Evolutionary conservation across 2,888 invertebrate species (phyloP).

Genomic region (Yponomeuta cagnagella): DNA sequence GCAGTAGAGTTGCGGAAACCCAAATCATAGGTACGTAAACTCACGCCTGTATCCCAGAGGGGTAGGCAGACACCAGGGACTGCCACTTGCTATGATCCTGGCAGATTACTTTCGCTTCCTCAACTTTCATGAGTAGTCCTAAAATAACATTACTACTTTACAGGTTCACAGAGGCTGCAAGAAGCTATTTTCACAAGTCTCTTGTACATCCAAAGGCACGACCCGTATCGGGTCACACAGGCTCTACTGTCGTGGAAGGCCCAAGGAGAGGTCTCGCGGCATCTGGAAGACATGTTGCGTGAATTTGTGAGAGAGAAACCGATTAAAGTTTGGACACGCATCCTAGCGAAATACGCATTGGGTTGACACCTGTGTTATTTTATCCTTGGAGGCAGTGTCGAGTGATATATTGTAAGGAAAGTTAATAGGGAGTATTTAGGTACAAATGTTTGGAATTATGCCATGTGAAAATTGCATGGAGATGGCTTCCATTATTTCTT

Average conservation of each 20-base stretch:
- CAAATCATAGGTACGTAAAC: no score
- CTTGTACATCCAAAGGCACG: constrained; percentile 48
- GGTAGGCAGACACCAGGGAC: no score
- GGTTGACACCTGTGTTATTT: constrained; percentile 21
- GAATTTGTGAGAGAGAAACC: constrained; percentile 47
- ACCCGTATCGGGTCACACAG: constrained; percentile 36
- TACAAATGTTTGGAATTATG: no score
- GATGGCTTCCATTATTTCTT: no score
- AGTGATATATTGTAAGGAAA: background rate
- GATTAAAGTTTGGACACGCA: constrained; percentile 42
- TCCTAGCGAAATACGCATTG: constrained; percentile 27
- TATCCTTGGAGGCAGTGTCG: background rate
- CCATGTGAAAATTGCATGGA: no score
- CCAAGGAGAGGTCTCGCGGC: constrained; percentile 33
- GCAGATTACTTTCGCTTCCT: no score
- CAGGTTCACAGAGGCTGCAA: constrained; percentile 45
- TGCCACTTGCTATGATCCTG: no score
- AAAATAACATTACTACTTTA: constrained; percentile 26
- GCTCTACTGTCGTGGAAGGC: constrained; percentile 49
- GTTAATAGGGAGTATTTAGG: background rate
- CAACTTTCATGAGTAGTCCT: background rate
- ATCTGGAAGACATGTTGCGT: constrained; percentile 39
- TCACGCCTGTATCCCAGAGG: no score
- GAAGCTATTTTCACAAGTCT: constrained; percentile 58
- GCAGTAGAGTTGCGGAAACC: no score